Evolutionary conservation across 2,797 vertebrate species (phyloP), one percentile per base, ranked within the genome.

Genomic region (Tachyglossus aculeatus): DNA sequence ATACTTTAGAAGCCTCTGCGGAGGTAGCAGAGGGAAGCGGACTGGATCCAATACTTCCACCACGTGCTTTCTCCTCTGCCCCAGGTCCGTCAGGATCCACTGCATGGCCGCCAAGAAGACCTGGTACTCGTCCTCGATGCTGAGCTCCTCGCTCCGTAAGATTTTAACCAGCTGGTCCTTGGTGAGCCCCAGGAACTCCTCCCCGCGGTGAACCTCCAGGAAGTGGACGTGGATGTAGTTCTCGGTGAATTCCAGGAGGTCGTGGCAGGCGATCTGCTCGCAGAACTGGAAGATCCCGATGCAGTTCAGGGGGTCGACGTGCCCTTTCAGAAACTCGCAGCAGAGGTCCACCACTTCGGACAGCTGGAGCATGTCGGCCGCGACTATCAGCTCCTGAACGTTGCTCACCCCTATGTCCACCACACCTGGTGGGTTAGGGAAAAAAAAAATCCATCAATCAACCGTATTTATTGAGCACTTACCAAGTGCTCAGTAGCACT

Each of bases 71-170:
- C 96, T 98, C 81, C 96, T 94, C 77, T 91, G 94, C 2, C 91
- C 90, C 61, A 97, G 88, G 43, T 99, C 96, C 66, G 96, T 96
- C 52, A 97, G 91, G 67, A 98, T 91, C 98, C 98, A 99, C 2
- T 96, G 94, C 97, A 99, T 98, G 10, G 96, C 96, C 3, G 96
- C 95, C 2, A 83, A 91, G 76, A 99, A 99, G 25, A 99, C 97
- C 86, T 99, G 98, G 86, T 98, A 98, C 90, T 99, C 97, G 22
- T 98, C 97, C 82, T 99, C 97, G 33, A 99, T 97, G 82, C 96
- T 94, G 22, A 99, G 91, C 90, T 99, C 98, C 85, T 99, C 97
- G 3, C 97, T 99, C 67, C 94, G 90, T 44, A 99, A 83, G 81
- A 99, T 89, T 87, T 90, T 96, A 63, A 96, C 90, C 60, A 99